A percentile compares a stretch with the other conserved stretches of the same genome.
phyloP scores from a whole-genome alignment of 2,113 vertebrate genomes.

The Bombycilla garrulus region DNA sequence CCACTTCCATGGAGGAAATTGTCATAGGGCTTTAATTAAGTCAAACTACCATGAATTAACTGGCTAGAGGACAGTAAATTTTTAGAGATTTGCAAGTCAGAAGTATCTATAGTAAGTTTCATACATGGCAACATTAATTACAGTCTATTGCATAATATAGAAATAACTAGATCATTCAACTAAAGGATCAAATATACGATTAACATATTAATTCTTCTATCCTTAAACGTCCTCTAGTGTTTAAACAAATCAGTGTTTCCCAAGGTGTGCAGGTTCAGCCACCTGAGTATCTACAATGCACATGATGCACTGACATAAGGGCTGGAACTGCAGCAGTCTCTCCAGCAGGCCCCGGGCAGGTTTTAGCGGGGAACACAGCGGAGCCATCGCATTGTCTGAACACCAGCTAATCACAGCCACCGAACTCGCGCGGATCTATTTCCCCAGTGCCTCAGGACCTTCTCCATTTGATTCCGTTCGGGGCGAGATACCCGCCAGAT shows the following conservation, averaged over 20 bases:
- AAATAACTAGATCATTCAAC: background rate
- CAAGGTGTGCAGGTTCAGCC: background rate
- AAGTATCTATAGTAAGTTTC: background rate
- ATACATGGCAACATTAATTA: background rate
- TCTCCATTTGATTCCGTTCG: background rate
- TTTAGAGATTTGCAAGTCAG: background rate
- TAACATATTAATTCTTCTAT: background rate
- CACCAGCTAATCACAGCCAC: background rate
- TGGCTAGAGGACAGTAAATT: background rate
- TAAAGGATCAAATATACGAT: background rate
- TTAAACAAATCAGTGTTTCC: background rate
- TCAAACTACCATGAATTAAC: background rate
- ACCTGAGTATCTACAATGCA: background rate
- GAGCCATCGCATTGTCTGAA: background rate
- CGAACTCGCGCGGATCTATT: background rate
- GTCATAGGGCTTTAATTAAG: background rate
- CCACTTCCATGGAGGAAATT: background rate
- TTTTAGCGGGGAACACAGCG: background rate
- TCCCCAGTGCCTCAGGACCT: background rate
- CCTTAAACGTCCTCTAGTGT: background rate
- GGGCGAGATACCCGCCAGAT: accelerated
- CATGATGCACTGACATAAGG: background rate
- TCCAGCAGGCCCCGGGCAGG: background rate
- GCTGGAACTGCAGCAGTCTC: background rate
- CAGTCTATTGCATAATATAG: background rate